phyloP scores from a whole-genome alignment of 2,888 invertebrate genomes.

The Harpalus rubripes region DNA sequence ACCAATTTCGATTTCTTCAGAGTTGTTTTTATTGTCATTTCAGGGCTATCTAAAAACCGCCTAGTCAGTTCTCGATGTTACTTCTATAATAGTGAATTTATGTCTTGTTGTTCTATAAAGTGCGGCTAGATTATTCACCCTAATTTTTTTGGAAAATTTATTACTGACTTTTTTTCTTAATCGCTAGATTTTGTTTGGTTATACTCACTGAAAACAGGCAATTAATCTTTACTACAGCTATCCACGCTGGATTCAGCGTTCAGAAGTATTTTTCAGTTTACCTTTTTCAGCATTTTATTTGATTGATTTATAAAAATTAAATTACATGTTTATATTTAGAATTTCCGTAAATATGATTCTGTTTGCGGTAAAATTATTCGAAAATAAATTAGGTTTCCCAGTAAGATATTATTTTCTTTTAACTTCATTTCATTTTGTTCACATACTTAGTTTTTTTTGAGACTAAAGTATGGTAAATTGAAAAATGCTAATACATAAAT shows the following conservation, averaged over 20 bases:
- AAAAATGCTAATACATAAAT: not conserved
- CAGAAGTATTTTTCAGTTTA: not conserved
- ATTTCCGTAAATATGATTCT: too few species aligned
- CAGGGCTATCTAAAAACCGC: conserved; percentile 8
- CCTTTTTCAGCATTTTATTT: not conserved
- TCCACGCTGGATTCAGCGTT: not conserved
- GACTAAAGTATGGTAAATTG: too few species aligned
- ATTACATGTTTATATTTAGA: not conserved
- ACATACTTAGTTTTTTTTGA: too few species aligned
- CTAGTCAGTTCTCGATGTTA: conserved; percentile 12
- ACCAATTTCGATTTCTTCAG: conserved; percentile 5
- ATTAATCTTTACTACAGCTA: conserved; percentile 30
- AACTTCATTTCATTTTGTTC: too few species aligned
- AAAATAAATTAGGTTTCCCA: too few species aligned
- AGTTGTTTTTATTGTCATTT: conserved; percentile 24
- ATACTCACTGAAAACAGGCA: conserved; percentile 8
- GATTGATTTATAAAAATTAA: not conserved
- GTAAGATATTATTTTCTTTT: too few species aligned
- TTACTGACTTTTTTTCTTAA: conserved; percentile 36
- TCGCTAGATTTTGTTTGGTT: conserved; percentile 38
- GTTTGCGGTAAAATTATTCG: too few species aligned
- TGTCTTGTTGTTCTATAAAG: conserved; percentile 55
- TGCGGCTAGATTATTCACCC: conserved; percentile 56
- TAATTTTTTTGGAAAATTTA: conserved; percentile 50
- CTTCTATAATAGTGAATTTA: conserved; percentile 50